These are phyloP conservation scores for Heliornis fulica DNA, from an alignment of 2,113 vertebrate species.

Conservation along the genomic window DNA sequence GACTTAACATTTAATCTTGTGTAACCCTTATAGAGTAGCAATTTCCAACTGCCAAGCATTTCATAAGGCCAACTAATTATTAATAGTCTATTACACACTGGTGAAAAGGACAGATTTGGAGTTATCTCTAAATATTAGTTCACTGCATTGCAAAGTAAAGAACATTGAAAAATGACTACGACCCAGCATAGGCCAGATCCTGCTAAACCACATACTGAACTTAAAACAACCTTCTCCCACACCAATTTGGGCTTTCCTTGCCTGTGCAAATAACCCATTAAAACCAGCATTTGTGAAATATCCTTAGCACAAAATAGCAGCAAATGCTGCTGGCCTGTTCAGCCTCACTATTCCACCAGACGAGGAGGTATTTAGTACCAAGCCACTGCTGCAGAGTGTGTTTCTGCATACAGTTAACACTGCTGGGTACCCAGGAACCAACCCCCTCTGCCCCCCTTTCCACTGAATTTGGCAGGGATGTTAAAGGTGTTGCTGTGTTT, in stretches of 20 bases:
- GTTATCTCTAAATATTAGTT: neutral
- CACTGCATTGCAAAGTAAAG: neutral
- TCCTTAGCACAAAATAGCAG: neutral
- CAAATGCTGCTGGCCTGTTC: neutral
- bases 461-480: neutral
- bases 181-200: neutral
- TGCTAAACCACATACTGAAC: neutral
- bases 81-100: neutral
- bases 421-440: neutral
- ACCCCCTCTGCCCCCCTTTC: fast-evolving
- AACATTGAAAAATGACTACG: neutral
- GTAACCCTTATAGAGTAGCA: slow-evolving; percentile 1
- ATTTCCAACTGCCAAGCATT: neutral
- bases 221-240: neutral
- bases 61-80: neutral
- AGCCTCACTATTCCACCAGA: neutral
- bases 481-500: neutral
- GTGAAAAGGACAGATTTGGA: neutral
- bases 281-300: neutral
- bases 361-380: neutral
- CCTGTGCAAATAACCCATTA: neutral
- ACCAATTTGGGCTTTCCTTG: neutral
- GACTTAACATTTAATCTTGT: neutral
- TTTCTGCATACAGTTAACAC: neutral
- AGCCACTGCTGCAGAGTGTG: neutral